Percentiles rank a stretch among this genome's conserved stretches.
Conservation (phyloP, 2,113 vertebrate species). For the Theropithecus gelada region DNA sequence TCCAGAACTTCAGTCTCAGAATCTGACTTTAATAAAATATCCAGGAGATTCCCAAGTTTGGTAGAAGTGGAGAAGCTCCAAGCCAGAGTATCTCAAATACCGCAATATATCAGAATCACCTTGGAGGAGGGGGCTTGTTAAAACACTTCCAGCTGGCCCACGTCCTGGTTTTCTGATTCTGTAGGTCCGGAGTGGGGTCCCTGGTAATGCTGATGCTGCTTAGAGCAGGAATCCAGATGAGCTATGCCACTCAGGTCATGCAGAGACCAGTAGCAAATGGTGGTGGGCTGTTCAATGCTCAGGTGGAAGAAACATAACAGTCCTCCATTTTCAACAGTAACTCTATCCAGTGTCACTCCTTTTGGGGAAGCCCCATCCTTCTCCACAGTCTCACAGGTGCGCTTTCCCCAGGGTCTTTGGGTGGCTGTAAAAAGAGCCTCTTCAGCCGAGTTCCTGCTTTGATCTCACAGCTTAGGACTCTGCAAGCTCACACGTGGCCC, state of each 20-base stretch:
- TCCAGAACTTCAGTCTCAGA: background rate
- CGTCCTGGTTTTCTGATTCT: background rate
- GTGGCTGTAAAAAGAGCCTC: background rate
- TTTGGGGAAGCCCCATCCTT: background rate
- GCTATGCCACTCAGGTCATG: fast-evolving
- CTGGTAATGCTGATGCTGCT: background rate
- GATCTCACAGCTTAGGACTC: background rate
- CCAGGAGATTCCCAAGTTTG: background rate
- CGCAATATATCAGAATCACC: background rate
- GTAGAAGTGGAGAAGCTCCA: background rate
- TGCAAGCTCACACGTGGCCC: background rate
- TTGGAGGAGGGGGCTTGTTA: no score
- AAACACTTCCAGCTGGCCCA: background rate
- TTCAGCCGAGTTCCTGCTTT: background rate
- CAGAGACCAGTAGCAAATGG: background rate
- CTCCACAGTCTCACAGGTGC: background rate
- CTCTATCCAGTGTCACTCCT: background rate
- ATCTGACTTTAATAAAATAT: background rate
- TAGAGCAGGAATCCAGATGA: background rate
- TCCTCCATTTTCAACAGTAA: background rate
- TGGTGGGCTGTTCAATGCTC: background rate
- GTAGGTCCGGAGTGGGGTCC: no score
- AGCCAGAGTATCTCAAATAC: background rate
- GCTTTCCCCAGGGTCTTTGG: background rate
- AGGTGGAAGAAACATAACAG: background rate